Percentiles rank a stretch among this genome's conserved stretches.
These are phyloP conservation scores for Peucedramus taeniatus DNA, from an alignment of 2,113 vertebrate genomes.

Conservation along the genomic window DNA sequence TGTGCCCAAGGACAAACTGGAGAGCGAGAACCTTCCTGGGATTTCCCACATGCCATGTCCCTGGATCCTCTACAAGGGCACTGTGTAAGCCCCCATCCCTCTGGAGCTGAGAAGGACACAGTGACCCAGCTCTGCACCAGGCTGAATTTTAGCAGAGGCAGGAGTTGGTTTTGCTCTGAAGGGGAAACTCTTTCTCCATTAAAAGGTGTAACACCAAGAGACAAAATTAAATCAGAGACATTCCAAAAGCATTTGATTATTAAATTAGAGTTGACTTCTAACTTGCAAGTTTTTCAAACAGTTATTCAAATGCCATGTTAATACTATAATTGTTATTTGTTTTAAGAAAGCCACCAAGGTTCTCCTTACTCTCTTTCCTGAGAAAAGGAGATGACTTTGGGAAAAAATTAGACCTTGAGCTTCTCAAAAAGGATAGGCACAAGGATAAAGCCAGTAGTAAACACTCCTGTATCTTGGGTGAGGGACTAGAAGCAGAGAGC, in stretches of 20 bases:
- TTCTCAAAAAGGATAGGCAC: not conserved
- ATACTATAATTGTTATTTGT: not conserved
- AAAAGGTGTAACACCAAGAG: not conserved
- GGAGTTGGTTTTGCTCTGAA: not conserved
- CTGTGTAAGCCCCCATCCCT: not conserved
- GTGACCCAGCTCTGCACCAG: not conserved
- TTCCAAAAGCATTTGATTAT: not conserved
- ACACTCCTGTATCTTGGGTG: not conserved
- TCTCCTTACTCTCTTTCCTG: not conserved
- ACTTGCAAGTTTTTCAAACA: not conserved
- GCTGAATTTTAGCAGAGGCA: not conserved
- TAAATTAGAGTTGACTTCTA: not conserved
- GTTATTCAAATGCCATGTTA: not conserved
- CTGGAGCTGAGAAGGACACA: not conserved
- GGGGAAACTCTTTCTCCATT: not conserved
- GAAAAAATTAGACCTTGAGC: not conserved
- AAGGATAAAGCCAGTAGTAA: not conserved
- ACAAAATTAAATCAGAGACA: not conserved
- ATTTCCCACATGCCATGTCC: not conserved
- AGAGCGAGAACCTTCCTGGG: accelerated
- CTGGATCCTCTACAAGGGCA: not conserved
- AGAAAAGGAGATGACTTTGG: not conserved
- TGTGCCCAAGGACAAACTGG: accelerated
- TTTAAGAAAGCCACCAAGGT: not conserved
- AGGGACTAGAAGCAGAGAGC: not conserved